Conservation (phyloP, 2,113 vertebrate genomes). For the Ailuropoda melanoleuca region DNA sequence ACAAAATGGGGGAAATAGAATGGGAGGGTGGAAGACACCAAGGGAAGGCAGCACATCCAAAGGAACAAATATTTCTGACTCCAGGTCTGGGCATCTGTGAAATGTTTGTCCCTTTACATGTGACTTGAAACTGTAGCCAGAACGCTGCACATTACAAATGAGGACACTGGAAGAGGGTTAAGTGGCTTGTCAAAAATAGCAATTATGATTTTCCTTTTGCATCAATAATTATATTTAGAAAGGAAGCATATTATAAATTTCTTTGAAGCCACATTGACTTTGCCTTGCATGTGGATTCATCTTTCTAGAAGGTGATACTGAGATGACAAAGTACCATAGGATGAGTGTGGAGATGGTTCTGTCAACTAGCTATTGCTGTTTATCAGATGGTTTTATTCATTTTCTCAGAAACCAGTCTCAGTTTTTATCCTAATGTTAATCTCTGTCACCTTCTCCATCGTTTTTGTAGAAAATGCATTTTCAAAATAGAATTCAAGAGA, state of each 20-base stretch:
- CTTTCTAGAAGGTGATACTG: background rate
- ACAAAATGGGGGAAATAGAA: background rate
- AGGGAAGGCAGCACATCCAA: background rate
- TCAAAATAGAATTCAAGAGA: background rate
- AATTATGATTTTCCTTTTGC: conserved; percentile 9
- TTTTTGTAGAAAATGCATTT: background rate
- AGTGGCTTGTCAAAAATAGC: background rate
- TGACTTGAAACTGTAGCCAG: background rate
- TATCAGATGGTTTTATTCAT: background rate
- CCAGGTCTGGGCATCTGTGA: background rate
- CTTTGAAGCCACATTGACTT: background rate
- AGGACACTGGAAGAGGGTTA: background rate
- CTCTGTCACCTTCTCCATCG: background rate
- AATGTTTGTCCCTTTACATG: background rate
- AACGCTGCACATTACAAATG: background rate
- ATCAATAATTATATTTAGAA: background rate
- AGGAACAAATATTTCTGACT: background rate
- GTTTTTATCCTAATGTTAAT: background rate
- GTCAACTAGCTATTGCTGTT: background rate
- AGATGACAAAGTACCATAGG: background rate
- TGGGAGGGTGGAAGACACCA: background rate
- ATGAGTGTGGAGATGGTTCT: background rate
- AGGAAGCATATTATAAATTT: background rate
- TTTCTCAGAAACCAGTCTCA: background rate
- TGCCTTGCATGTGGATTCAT: background rate